phyloP scores from a whole-genome alignment of 2,888 invertebrate species.

The Volucella inanis region DNA sequence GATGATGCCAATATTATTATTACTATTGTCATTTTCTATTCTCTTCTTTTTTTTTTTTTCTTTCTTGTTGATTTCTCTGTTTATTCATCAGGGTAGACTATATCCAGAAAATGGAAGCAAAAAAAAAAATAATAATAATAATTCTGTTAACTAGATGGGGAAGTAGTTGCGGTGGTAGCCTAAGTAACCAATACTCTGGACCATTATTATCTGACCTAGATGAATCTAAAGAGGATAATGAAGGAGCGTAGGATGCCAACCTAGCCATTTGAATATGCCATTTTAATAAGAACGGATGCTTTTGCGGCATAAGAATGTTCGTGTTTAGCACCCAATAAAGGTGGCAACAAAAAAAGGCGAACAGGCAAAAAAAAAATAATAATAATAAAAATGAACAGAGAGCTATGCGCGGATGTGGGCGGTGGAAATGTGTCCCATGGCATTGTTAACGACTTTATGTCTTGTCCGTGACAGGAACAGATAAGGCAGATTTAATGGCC shows the following conservation, averaged over 20 bases:
- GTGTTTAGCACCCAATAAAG: conserved; percentile 68
- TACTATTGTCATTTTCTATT: conserved; percentile 56
- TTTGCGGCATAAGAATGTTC: conserved; percentile 59
- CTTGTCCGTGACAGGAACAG: conserved; percentile 69
- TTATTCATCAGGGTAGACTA: not conserved
- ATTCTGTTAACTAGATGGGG: conserved; percentile 11
- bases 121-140: not conserved
- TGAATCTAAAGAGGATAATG: conserved; percentile 68
- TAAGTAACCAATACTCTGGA: conserved; percentile 9
- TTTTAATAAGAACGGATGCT: conserved; percentile 66
- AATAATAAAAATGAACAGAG: not conserved
- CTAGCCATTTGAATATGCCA: conserved; percentile 69
- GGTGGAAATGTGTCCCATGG: conserved; percentile 24
- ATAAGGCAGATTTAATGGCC: conserved; percentile 71
- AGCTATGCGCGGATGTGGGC: conserved; percentile 27
- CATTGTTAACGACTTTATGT: conserved; percentile 67
- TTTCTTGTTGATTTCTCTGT: not conserved
- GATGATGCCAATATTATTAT: conserved; percentile 69
- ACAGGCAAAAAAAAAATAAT: not conserved
- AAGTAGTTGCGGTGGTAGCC: conserved; percentile 14
- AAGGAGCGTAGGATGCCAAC: conserved; percentile 32
- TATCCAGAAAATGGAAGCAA: not conserved
- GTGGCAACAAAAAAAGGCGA: conserved; percentile 22
- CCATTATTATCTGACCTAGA: conserved; percentile 49
- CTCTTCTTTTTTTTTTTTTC: not conserved